Percentiles rank a stretch among this genome's conserved stretches.
Conservation (phyloP, 1,140 invertebrate genomes). For the Teleogryllus occipitalis region DNA sequence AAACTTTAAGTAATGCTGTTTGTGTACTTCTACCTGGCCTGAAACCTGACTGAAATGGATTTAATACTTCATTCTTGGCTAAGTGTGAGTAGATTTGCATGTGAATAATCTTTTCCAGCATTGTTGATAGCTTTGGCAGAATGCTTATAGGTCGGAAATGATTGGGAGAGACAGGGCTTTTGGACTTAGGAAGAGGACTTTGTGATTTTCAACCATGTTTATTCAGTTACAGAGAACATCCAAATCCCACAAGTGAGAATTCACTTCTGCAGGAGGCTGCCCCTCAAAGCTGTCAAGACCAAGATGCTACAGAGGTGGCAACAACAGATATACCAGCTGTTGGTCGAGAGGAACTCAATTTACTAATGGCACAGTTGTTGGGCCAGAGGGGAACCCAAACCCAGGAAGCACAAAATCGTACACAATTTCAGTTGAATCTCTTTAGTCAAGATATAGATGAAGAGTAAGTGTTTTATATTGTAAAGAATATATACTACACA, state of each 20-base stretch:
- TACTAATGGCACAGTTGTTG: slow-evolving; percentile 27
- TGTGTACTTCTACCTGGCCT: no score
- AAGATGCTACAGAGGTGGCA: neutral
- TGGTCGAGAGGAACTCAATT: slow-evolving; percentile 26
- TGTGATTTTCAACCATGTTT: neutral
- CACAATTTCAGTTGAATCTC: neutral
- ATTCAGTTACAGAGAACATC: neutral
- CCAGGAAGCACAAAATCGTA: neutral
- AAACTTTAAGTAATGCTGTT: no score
- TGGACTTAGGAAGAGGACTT: neutral
- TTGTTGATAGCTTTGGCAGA: no score
- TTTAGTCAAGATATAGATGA: neutral
- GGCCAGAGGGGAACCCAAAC: slow-evolving; percentile 9
- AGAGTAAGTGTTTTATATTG: neutral
- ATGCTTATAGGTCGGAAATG: no score
- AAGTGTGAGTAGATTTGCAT: no score
- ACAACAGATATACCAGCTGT: neutral
- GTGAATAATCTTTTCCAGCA: no score
- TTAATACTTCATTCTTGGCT: no score
- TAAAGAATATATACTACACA: no score
- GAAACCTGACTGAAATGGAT: no score
- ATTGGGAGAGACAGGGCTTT: no score
- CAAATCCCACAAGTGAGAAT: neutral
- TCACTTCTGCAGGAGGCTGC: neutral
- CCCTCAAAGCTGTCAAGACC: neutral